These are phyloP conservation scores for Hypercompe scribonia DNA, from an alignment of 2,888 invertebrate genomes.

Conservation along the genomic window DNA sequence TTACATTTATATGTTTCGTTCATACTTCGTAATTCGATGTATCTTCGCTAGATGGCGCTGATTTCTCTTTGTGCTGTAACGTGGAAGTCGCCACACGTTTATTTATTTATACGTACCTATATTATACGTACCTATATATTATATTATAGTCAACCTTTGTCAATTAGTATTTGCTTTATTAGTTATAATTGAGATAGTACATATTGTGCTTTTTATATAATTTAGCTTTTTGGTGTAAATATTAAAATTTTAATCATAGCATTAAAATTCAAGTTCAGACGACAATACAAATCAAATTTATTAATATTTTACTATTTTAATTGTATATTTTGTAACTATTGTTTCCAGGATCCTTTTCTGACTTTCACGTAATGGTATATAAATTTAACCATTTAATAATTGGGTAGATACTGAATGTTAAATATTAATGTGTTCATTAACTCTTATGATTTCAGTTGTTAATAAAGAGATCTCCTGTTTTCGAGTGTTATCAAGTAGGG, in stretches of 20 bases:
- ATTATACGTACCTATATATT: neutral
- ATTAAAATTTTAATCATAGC: too few relatives aligned
- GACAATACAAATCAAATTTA: neutral
- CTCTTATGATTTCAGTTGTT: constrained; percentile 20
- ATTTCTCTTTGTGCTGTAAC: too few relatives aligned
- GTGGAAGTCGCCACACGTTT: too few relatives aligned
- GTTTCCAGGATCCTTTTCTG: constrained; percentile 7
- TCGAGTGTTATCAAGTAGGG: neutral
- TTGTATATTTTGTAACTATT: constrained; percentile 1
- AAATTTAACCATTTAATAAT: constrained; percentile 25
- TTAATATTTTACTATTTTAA: neutral
- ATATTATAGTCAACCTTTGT: neutral
- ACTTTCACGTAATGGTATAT: constrained; percentile 17
- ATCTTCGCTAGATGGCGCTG: too few relatives aligned
- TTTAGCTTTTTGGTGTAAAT: too few relatives aligned
- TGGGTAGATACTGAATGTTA: constrained; percentile 22
- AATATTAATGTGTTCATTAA: constrained; percentile 30
- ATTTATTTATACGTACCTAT: neutral
- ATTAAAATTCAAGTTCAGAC: too few relatives aligned
- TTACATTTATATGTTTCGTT: too few relatives aligned
- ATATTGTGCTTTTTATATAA: too few relatives aligned
- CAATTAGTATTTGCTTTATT: neutral
- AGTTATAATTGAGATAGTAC: neutral
- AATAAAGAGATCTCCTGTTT: constrained; percentile 30
- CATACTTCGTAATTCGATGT: too few relatives aligned